These are phyloP conservation scores for Brachionus rubens DNA, from an alignment of 1,140 invertebrate genomes.

Conservation along the genomic window DNA sequence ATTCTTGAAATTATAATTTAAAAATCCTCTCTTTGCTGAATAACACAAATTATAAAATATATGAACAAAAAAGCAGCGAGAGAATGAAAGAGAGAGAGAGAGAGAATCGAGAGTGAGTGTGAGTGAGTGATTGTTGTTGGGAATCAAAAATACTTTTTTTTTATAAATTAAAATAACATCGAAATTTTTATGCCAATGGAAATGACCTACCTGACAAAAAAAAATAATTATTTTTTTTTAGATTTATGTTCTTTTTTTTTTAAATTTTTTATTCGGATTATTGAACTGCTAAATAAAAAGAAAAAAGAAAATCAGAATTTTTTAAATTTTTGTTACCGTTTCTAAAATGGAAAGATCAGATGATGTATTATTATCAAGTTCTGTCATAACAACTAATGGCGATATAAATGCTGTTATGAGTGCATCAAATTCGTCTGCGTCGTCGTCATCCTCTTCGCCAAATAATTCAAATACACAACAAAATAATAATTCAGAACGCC, in stretches of 20 bases:
- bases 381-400: neutral
- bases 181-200: too few species aligned
- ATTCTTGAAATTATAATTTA: slow-evolving; percentile 39
- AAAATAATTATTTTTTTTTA: slow-evolving; percentile 9
- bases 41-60: neutral
- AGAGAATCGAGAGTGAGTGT: slow-evolving; percentile 20
- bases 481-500: neutral
- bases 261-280: too few species aligned
- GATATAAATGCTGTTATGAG: slow-evolving; percentile 32
- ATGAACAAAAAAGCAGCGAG: neutral
- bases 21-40: neutral
- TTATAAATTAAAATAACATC: too few species aligned
- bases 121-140: neutral
- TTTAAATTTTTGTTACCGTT: slow-evolving; percentile 16
- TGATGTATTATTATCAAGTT: neutral
- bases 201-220: neutral
- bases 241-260: too few species aligned
- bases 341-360: slow-evolving; percentile 40
- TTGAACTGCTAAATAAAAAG: neutral
- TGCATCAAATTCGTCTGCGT: neutral
- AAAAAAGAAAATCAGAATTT: neutral
- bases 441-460: neutral
- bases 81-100: too few species aligned
- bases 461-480: neutral
- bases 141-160: too few species aligned